Evolutionary conservation across 1,140 invertebrate genomes (phyloP), one percentile per base, ranked within the genome.

Genomic region (Brachionus paranguensis): DNA sequence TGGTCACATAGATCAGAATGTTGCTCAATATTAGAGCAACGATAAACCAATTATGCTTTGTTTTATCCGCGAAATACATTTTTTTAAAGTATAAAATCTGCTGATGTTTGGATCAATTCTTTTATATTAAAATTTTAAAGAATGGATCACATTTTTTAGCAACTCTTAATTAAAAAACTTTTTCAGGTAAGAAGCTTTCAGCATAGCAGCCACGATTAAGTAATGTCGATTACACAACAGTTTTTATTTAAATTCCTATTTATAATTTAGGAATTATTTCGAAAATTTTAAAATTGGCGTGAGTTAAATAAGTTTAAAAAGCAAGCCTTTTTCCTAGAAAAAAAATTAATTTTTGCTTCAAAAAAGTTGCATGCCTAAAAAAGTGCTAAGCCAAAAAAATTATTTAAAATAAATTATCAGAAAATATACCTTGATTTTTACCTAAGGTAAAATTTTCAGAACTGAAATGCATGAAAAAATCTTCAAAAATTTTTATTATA

Each of bases 1-100:
- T 64, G 53, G 78, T 47, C 20, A 81, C 78, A 81, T 81, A 81
- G 20, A 81, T 68, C 45, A 81, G 29, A 7, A 81, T 68, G 43
- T 60, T 81, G 14, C 53, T 55, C n/a, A 81, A 17, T 60, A 81
- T 81, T 10, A 81, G 10, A 29, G 78, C 50, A 24, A 81, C 78
- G n/a, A 43, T 60, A 33, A 68, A 17, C 78, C 78, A 81, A 17
- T 68, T 81, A 20, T 81, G 78, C 17, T 64, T 60, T 20, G 78
- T 81, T 37, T 81, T 81, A 17, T 81, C 78, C 6, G 20, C 50
- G 24, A 76, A 76, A 24, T 60, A 60, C 53, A 60, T 60, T 60
- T 60, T 60, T 5, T 60, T 1, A 10, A 47, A 12, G 3, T 45
- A 29, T 37, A 37, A 37, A 37, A 5, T 3, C 33, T 37, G 6